Base-by-base conservation (phyloP, 2,888 invertebrate genomes). In the Allygus modestus region DNA sequence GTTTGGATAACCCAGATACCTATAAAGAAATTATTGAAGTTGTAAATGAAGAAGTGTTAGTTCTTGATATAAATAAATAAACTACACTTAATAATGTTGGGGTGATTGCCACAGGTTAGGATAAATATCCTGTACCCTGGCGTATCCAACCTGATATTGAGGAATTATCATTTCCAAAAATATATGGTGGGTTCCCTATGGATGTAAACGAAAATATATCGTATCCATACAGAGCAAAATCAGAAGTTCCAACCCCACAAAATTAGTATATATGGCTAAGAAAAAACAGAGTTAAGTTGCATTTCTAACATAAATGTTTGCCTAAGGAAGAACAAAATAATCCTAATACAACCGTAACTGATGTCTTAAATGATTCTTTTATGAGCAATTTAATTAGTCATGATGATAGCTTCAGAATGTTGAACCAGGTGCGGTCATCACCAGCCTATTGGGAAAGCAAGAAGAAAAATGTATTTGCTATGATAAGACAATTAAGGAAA, bases 21-120 rank as follows among this genome's bases (percentile, higher is more conserved):
- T 81, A 7, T 54, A 37, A 37, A 9, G 17, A 46, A 15, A 15
- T 17, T 11, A 9, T 15, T 46, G 83, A 83, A 84, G 54, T 82
- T 54, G 84, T 81, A 58, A 84, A 86, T 83, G 87, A 87, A 43
- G 86, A 88, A 84, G 87, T 88, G 20, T 71, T 88, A 46, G 23
- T 87, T 31, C 58, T 88, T 9, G 84, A 87, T 84, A 86, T 85
- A 82, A 87, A 87, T 85, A 81, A 85, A 69, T 79, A 85, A 31
- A 28, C 81, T 23, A 77, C 73, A 86, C 31, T 71, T 2, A 79
- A 51, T 28, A 79, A 46, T 54, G 28, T 79, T 9, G 28, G 85
- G 43, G 81, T 87, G 11, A 87, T 88, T 51, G 88, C 89, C 2
- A 88, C 89, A 9, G 88, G 88, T 1, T 88, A 89, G 86, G 54